Evolutionary conservation across 1,140 invertebrate species (phyloP).

Genomic region (Hydropsyche tenuis): DNA sequence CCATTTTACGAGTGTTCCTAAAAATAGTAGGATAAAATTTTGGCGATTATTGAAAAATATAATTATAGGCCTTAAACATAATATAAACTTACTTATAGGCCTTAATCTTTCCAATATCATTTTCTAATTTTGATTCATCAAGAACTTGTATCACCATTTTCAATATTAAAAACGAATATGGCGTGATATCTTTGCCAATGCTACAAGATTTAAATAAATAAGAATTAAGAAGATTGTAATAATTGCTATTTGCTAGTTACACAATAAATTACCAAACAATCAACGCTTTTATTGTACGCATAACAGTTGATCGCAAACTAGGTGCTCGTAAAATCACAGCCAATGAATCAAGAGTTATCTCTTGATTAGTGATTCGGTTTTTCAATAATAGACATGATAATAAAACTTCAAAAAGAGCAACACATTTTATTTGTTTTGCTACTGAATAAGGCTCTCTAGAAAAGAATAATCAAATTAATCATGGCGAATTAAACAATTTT

Average conservation of each 20-base stretch:
- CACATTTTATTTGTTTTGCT: conserved; percentile 36
- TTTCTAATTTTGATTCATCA: conserved; percentile 35
- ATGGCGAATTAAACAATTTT: conserved; percentile 13
- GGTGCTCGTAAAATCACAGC: conserved; percentile 16
- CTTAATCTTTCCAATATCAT: conserved; percentile 32
- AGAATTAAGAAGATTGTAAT: no score
- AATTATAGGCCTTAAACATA: conserved; percentile 12
- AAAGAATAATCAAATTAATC: conserved; percentile 11
- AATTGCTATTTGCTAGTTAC: not conserved
- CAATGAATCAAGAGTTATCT: conserved; percentile 25
- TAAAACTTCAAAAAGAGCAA: conserved; percentile 32
- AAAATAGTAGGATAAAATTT: not conserved
- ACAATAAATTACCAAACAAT: conserved; percentile 38
- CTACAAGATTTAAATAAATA: conserved; percentile 26
- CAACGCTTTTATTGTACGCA: conserved; percentile 38
- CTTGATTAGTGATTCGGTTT: conserved; percentile 29
- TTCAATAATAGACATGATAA: conserved; percentile 34
- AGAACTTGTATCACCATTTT: conserved; percentile 42
- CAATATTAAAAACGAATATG: conserved; percentile 38
- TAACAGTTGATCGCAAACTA: conserved; percentile 22
- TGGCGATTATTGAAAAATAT: not conserved
- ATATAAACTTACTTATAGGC: conserved; percentile 41
- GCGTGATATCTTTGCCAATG: conserved; percentile 34
- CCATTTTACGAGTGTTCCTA: conserved; percentile 40
- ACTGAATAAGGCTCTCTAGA: conserved; percentile 46